A percentile compares a stretch with the other conserved stretches of the same genome.
These are phyloP conservation scores for Ernsta delagoae DNA, from an alignment of 2,888 invertebrate species.

Conservation along the genomic window DNA sequence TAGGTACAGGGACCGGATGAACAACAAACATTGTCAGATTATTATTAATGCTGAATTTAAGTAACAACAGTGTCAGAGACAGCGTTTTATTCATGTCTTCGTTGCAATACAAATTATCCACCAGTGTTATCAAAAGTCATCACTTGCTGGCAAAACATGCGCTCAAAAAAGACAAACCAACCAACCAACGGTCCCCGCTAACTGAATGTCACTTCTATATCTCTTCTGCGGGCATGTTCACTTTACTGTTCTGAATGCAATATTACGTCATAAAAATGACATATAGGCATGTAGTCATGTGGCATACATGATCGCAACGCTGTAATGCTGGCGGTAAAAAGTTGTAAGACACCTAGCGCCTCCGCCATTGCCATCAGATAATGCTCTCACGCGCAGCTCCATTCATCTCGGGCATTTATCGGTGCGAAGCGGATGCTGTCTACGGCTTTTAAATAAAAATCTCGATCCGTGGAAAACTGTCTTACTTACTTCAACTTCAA, in stretches of 20 bases:
- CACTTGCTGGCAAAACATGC: conserved; percentile 8
- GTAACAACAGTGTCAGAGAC: neutral
- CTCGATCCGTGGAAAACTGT: conserved; percentile 50
- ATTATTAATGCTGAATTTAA: conserved; percentile 9
- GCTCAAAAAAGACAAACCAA: conserved; percentile 7
- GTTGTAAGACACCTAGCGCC: conserved; percentile 51
- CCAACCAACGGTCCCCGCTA: conserved; percentile 1
- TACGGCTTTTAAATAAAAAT: conserved; percentile 57
- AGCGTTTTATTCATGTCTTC: neutral
- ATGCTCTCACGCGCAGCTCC: conserved; percentile 69
- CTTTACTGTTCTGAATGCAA: conserved; percentile 51
- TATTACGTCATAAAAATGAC: conserved; percentile 80
- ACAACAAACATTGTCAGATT: neutral
- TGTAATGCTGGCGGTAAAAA: conserved; percentile 48
- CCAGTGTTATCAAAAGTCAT: conserved; percentile 18
- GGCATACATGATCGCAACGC: conserved; percentile 59
- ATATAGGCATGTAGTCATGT: conserved; percentile 69
- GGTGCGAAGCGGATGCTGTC: conserved; percentile 67
- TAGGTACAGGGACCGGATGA: too few relatives aligned
- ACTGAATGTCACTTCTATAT: conserved; percentile 33
- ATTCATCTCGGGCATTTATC: conserved; percentile 73
- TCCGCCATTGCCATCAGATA: conserved; percentile 60
- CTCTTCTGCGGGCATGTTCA: conserved; percentile 28
- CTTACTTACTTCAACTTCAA: conserved; percentile 35
- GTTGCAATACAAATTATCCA: neutral